Conservation (phyloP, 2,113 vertebrate species). For the Aegypius monachus region DNA sequence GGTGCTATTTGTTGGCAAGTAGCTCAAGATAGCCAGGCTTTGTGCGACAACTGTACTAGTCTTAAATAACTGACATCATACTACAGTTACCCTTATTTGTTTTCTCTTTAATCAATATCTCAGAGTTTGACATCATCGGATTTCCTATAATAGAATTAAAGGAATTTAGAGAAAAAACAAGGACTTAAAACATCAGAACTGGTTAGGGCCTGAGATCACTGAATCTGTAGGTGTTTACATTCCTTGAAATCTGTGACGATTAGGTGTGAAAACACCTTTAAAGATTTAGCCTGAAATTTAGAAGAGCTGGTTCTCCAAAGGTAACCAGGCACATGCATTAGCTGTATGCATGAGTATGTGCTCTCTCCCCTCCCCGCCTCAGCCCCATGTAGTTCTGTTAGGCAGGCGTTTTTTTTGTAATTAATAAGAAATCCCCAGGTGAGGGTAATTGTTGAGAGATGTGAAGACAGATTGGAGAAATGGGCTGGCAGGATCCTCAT, state of each 20-base stretch:
- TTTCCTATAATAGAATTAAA: background rate
- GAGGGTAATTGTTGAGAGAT: background rate
- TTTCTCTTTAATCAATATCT: background rate
- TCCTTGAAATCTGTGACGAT: background rate
- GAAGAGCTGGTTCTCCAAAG: background rate
- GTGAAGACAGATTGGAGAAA: background rate
- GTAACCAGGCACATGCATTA: background rate
- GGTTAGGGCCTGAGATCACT: background rate
- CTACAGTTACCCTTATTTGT: background rate
- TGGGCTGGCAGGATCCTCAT: background rate
- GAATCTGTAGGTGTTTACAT: background rate
- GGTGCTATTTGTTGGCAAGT: background rate
- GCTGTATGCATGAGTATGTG: background rate
- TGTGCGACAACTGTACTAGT: background rate
- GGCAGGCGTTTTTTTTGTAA: background rate
- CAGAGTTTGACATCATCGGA: background rate
- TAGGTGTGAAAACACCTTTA: background rate
- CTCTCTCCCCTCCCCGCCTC: background rate
- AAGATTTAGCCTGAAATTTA: background rate
- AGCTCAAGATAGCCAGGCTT: background rate
- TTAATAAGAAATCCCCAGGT: background rate
- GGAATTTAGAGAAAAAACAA: background rate
- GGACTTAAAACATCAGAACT: background rate
- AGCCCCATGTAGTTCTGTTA: background rate
- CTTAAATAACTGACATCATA: background rate